Evolutionary conservation across 2,113 vertebrate species (phyloP).

Genomic region (Anser brachyrhynchus): DNA sequence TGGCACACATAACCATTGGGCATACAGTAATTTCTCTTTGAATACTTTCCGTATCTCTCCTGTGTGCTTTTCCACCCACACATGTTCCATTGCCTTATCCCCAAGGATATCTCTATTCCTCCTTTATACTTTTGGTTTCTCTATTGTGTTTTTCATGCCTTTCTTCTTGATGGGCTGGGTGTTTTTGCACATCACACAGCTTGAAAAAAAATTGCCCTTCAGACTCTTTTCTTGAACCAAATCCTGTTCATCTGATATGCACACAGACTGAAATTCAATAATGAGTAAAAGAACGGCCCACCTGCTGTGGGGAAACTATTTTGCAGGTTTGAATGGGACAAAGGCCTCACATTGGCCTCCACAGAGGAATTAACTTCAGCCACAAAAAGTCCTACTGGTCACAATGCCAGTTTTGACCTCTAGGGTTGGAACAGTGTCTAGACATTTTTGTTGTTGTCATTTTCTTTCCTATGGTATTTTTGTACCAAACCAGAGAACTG

Average conservation of each 20-base stretch:
- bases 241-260: conserved; percentile 30
- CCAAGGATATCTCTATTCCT: conserved; percentile 47
- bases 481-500: not conserved
- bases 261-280: not conserved
- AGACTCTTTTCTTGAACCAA: conserved; percentile 40
- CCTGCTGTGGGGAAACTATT: not conserved
- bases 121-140: conserved; percentile 29
- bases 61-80: conserved; percentile 57
- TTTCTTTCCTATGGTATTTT: not conserved
- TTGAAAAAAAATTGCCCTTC: conserved; percentile 18
- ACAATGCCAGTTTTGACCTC: not conserved
- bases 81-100: conserved; percentile 32
- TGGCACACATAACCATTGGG: conserved; percentile 59
- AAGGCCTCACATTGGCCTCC: not conserved
- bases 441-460: not conserved
- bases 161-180: conserved; percentile 39
- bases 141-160: conserved; percentile 44
- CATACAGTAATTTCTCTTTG: conserved; percentile 63
- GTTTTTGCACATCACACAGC: conserved; percentile 41
- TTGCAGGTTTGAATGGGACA: not conserved
- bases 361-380: not conserved
- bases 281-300: not conserved
- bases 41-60: conserved; percentile 56
- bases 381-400: not conserved
- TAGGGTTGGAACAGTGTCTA: not conserved